Evolutionary conservation across 2,888 invertebrate genomes (phyloP).

Genomic region (Diarsia dahlii): DNA sequence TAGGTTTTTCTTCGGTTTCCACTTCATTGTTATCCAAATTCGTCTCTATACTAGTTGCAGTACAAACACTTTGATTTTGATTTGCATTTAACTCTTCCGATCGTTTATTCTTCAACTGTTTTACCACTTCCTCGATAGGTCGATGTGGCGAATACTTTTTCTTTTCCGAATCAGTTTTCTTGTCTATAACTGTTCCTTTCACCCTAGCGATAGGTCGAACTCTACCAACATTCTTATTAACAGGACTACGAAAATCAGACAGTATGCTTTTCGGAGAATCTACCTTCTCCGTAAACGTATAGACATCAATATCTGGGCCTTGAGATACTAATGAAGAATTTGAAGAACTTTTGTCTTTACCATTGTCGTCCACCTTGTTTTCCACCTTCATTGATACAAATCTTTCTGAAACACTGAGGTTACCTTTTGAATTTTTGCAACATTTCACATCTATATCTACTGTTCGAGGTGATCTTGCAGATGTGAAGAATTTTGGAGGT

Average conservation of each 20-base stretch:
- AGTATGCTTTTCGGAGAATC: conserved; percentile 88
- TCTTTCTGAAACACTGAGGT: conserved; percentile 85
- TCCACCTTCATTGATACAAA: conserved; percentile 85
- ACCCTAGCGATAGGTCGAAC: conserved; percentile 89
- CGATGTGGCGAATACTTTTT: conserved; percentile 88
- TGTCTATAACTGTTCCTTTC: conserved; percentile 88
- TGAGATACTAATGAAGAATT: conserved; percentile 83
- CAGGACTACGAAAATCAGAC: conserved; percentile 85
- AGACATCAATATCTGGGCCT: conserved; percentile 87
- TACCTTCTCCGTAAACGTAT: conserved; percentile 88
- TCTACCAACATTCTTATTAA: conserved; percentile 84
- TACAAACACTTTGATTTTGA: conserved; percentile 65
- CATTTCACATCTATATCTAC: conserved; percentile 88
- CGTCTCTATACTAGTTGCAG: conserved; percentile 68
- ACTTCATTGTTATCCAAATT: conserved; percentile 68
- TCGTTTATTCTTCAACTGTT: conserved; percentile 85
- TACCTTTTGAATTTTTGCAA: conserved; percentile 87
- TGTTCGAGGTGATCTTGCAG: conserved; percentile 83
- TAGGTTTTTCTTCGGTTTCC: conserved; percentile 80
- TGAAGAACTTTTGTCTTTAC: conserved; percentile 79
- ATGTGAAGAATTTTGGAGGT: conserved; percentile 88
- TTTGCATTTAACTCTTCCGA: conserved; percentile 80
- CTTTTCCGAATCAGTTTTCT: conserved; percentile 84
- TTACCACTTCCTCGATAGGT: conserved; percentile 88
- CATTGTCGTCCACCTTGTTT: conserved; percentile 79